Evolutionary conservation across 2,888 invertebrate genomes (phyloP).

Genomic region (Eumerus sabulonum): DNA sequence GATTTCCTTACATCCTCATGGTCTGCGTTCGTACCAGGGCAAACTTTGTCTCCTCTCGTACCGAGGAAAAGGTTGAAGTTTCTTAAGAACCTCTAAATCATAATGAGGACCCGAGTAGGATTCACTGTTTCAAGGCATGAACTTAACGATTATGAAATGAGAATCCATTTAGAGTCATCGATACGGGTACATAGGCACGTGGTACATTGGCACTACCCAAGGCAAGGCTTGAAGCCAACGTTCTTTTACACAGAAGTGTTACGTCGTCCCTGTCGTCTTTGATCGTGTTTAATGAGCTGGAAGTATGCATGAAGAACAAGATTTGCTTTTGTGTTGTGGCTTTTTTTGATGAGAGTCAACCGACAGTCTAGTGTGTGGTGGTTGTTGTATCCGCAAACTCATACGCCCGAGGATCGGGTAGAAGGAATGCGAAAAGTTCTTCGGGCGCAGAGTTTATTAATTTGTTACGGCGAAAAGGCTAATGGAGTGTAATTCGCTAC

Average conservation of each 20-base stretch:
- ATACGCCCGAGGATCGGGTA: neutral
- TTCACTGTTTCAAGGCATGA: slow-evolving; percentile 36
- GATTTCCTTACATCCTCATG: slow-evolving; percentile 9
- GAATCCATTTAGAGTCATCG: slow-evolving; percentile 14
- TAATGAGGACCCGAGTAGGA: slow-evolving; percentile 53
- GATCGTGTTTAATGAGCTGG: neutral
- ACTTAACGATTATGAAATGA: slow-evolving; percentile 35
- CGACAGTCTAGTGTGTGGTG: slow-evolving; percentile 7
- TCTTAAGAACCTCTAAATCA: slow-evolving; percentile 40
- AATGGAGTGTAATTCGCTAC: slow-evolving; percentile 49
- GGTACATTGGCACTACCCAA: too few species aligned
- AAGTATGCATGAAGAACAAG: slow-evolving; percentile 13
- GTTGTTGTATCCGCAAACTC: neutral
- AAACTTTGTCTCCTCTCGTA: slow-evolving; percentile 28
- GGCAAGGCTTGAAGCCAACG: too few species aligned
- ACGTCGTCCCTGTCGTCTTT: too few species aligned
- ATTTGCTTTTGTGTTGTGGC: slow-evolving; percentile 20
- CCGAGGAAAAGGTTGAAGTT: slow-evolving; percentile 48
- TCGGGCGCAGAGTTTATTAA: slow-evolving; percentile 56
- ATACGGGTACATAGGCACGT: slow-evolving; percentile 8
- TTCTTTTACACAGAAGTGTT: too few species aligned
- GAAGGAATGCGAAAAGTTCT: slow-evolving; percentile 24
- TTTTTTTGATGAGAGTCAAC: slow-evolving; percentile 6
- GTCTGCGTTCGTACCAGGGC: slow-evolving; percentile 8
- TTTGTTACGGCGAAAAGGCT: slow-evolving; percentile 52